Evolutionary conservation across 2,888 invertebrate species (phyloP), one percentile per base, ranked within the genome.

Genomic region (Limenitis camilla): DNA sequence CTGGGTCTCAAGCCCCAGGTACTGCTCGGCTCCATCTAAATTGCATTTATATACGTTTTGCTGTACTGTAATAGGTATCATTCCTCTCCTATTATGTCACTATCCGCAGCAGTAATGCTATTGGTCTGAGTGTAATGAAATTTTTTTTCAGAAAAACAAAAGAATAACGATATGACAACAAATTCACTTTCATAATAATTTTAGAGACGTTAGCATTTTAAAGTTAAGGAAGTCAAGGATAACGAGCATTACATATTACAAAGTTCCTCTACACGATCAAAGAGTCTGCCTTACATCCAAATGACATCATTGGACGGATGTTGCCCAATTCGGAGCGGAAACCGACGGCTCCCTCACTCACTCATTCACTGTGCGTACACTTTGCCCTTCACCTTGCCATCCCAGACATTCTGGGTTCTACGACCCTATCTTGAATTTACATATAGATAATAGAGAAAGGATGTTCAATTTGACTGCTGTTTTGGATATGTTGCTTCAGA

Each of bases 361-460:
- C 19, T 19, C 19, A 66, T 51, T 38, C 66, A 56, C 59, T 59
- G 53, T 54, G 58, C 64, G 65, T 61, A 56, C 59, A 53, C 49
- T 27, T 40, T 60, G 71, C 67, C 72, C 71, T 73, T 71, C 68
- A 67, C 67, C 72, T 72, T 60, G 57, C 56, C 33, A 32, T 32
- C 33, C n/a, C n/a, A n/a, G n/a, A n/a, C n/a, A n/a, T n/a, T 33
- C 33, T 45, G 50, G 44, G 55, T 55, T 52, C 52, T 49, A 55
- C 40, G 52, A 55, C 55, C 52, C 38, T 47, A 40, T 52, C 40
- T 35, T n/a, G 30, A 45, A 49, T 49, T 49, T 44, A 43, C 49
- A 53, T 53, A 40, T 40, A 40, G 32, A 40, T 40, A 33, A 50
- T 40, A 44, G 44, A n/a, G 40, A 40, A 39, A 50, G 51, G 51